Percentiles rank a stretch among this genome's conserved stretches.
Evolutionary conservation across 2,797 vertebrate species (phyloP).

Genomic region (Triplophysa yarkandensis): DNA sequence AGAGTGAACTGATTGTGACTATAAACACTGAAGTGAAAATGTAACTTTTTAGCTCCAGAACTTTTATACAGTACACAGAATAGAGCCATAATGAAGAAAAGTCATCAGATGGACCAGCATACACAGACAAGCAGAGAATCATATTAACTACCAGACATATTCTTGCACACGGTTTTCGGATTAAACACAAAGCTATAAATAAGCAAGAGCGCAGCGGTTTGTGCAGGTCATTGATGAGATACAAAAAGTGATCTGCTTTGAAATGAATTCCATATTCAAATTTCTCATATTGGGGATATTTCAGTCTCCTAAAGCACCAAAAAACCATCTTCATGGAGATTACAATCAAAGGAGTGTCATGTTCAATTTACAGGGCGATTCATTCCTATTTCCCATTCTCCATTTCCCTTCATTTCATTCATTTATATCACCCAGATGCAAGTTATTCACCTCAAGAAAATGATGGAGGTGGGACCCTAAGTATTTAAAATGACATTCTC

Average conservation of each 20-base stretch:
- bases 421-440: constrained; percentile 73
- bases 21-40: background rate
- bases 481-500: constrained; percentile 63
- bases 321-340: constrained; percentile 66
- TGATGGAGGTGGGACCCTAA: constrained; percentile 51
- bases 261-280: constrained; percentile 64
- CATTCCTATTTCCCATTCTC: constrained; percentile 72
- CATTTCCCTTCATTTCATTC: constrained; percentile 73
- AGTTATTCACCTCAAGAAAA: constrained; percentile 65
- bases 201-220: background rate
- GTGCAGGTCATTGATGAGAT: background rate
- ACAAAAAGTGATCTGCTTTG: background rate
- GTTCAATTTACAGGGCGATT: constrained; percentile 74
- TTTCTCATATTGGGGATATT: constrained; percentile 62
- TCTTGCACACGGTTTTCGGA: too few relatives aligned
- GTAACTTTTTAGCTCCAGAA: background rate
- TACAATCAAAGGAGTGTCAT: constrained; percentile 77
- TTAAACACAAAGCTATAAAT: background rate
- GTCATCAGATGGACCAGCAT: background rate
- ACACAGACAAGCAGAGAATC: background rate
- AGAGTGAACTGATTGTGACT: background rate
- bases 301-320: constrained; percentile 50
- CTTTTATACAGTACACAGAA: too few relatives aligned
- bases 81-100: background rate
- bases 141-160: background rate